These are phyloP conservation scores for Xestia c-nigrum DNA, from an alignment of 2,888 invertebrate genomes.

Conservation along the genomic window DNA sequence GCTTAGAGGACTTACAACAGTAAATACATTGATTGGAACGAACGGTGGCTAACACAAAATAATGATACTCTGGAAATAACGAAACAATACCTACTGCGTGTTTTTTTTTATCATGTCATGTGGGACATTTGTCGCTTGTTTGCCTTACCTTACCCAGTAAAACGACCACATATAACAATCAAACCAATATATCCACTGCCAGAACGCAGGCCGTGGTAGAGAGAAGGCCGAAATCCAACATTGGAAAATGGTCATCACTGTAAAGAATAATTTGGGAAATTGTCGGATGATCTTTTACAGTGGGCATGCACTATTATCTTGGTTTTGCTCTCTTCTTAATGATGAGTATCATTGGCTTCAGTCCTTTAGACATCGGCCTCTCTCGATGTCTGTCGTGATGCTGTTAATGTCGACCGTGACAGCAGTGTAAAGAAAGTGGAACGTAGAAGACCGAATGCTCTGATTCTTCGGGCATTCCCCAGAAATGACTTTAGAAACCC, in stretches of 20 bases:
- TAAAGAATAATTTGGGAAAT: background rate
- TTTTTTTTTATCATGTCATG: background rate
- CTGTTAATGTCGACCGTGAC: no score
- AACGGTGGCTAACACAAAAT: background rate
- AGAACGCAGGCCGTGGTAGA: background rate
- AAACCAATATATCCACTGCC: background rate
- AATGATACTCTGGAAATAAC: background rate
- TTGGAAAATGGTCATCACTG: background rate
- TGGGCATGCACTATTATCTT: background rate
- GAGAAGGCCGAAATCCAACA: background rate
- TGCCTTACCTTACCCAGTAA: background rate
- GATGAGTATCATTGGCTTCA: background rate
- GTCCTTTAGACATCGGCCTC: background rate
- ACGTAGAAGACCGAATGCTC: background rate
- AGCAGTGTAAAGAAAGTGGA: background rate
- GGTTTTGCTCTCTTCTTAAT: background rate
- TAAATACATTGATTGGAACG: slow-evolving; percentile 28
- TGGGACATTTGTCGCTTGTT: background rate
- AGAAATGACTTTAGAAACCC: background rate
- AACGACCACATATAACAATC: background rate
- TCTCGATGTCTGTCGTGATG: background rate
- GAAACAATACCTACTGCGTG: background rate
- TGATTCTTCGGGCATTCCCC: background rate
- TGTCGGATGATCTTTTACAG: background rate
- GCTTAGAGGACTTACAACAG: slow-evolving; percentile 27